Base-by-base conservation (phyloP, 2,888 invertebrate genomes). In the Lagria hirta region DNA sequence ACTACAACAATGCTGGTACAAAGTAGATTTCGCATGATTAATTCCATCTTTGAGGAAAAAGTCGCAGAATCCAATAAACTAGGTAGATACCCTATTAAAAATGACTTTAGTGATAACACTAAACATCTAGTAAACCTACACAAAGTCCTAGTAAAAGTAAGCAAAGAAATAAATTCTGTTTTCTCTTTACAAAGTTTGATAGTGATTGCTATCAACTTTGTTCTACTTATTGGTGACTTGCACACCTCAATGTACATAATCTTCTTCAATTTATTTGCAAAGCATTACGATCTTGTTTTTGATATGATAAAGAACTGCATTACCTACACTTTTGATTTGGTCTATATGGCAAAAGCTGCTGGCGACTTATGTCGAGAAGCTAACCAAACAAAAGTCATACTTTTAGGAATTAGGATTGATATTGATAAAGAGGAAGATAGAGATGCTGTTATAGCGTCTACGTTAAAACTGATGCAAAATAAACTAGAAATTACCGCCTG, bases 401-500 rank as follows among this genome's bases (percentile, higher is more conserved):
- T 60, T 8, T 35, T 53, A 6, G 49, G 52, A 14, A 53, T 56
- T 13, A 24, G 43, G 23, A 50, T 60, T 12, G 49, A 56, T 26
- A 46, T 49, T 7, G 50, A 50, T 22, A 50, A 56, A 29, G 51
- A 48, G 7, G 42, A 50, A 14, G 43, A 47, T 4, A 50, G 54
- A 30, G 55, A 59, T 45, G 24, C 51, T 43, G 59, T 57, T 47
- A 51, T 13, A 3, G 28, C 6, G 7, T 28, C 49, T 3, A 35
- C 45, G 1, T 22, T 58, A 10, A 43, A 44, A 16, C 30, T 61
- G 24, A 57, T 55, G 52, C 54, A 56, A 35, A 54, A 59, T 23
- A 54, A 57, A 37, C 24, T 60, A 17, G 48, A 55, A 41, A 45
- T 61, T 16, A 54, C 49, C 2, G 59, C 55, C 10, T 58, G 56